These are phyloP conservation scores for Corythoichthys intestinalis DNA, from an alignment of 2,113 vertebrate genomes.

Conservation along the genomic window DNA sequence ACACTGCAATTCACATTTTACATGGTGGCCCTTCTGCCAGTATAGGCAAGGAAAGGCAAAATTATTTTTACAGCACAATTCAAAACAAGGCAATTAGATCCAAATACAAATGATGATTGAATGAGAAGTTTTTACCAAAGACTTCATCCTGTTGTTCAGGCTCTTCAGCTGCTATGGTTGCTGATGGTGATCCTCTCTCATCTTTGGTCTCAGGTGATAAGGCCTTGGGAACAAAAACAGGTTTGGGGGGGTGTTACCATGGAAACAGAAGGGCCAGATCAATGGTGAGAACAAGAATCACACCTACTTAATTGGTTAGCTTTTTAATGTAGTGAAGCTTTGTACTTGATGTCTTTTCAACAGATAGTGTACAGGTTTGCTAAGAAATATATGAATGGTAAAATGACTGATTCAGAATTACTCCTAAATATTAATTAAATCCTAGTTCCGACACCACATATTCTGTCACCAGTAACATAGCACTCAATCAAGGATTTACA, in stretches of 20 bases:
- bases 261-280: conserved; percentile 54
- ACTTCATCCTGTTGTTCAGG: conserved; percentile 80
- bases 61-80: too few species aligned
- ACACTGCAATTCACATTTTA: neutral
- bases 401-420: neutral
- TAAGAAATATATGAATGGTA: neutral
- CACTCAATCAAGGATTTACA: neutral
- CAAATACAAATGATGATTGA: neutral
- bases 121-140: conserved; percentile 75
- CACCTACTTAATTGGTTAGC: conserved; percentile 1
- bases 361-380: neutral
- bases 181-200: neutral
- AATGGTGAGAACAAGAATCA: conserved; percentile 7
- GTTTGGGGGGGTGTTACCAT: conserved; percentile 60
- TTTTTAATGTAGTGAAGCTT: conserved; percentile 13
- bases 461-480: neutral
- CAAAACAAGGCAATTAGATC: neutral
- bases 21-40: neutral
- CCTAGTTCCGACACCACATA: neutral
- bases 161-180: conserved; percentile 11
- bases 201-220: conserved; percentile 45
- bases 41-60: too few species aligned
- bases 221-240: conserved; percentile 62
- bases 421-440: neutral
- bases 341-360: neutral